Conservation (phyloP, 2,888 invertebrate species). For the Nasonia oneida region DNA sequence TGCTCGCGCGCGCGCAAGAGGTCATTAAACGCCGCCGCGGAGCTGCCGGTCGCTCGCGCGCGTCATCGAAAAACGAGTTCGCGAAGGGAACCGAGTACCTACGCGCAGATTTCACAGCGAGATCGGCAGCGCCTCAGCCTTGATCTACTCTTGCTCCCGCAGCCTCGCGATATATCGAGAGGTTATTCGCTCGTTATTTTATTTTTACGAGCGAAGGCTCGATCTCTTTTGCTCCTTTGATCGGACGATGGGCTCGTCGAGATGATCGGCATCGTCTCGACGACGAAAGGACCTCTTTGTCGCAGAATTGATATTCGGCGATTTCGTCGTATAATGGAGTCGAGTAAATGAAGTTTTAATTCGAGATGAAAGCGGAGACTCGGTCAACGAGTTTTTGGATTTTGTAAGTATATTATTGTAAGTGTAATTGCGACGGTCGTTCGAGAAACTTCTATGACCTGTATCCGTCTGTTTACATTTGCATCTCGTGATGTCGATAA, state of each 20-base stretch:
- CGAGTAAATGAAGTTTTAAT: too few relatives aligned
- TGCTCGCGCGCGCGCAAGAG: not conserved
- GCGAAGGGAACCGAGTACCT: constrained; percentile 17
- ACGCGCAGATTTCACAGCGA: constrained; percentile 20
- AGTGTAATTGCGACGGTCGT: not conserved
- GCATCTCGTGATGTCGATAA: not conserved
- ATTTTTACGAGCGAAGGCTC: not conserved
- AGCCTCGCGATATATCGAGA: constrained; percentile 14
- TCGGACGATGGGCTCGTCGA: not conserved
- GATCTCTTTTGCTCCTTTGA: not conserved
- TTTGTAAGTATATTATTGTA: not conserved
- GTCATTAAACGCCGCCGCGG: constrained; percentile 4
- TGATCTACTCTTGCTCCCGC: constrained; percentile 71
- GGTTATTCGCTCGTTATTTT: not conserved
- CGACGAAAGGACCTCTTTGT: not conserved
- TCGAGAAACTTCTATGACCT: not conserved
- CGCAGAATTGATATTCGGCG: too few relatives aligned
- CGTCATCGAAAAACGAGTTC: not conserved
- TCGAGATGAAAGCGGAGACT: too few relatives aligned
- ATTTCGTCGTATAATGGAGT: too few relatives aligned
- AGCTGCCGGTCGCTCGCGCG: not conserved
- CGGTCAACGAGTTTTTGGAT: not conserved
- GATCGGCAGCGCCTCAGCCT: constrained; percentile 68
- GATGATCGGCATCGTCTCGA: not conserved
- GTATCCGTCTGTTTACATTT: not conserved